A percentile compares a stretch with the other conserved stretches of the same genome.
Conservation (phyloP, 2,113 vertebrate species). For the Ceratotherium simum region DNA sequence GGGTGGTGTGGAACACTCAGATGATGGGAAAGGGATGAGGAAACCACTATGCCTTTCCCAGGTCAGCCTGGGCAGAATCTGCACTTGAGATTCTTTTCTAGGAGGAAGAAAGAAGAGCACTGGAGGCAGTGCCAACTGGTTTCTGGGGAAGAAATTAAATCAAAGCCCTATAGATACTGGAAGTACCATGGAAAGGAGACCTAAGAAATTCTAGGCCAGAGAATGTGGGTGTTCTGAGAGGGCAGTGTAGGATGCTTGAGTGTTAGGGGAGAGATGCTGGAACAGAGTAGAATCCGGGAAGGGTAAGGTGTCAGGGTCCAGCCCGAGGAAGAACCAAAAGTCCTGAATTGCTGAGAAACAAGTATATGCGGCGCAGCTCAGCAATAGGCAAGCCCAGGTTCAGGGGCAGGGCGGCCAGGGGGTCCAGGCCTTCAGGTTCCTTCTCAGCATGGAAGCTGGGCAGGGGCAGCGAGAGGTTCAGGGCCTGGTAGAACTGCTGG, state of each 20-base stretch:
- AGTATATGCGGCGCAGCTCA: neutral
- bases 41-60: neutral
- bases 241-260: neutral
- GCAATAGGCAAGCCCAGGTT: conserved; percentile 51
- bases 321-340: conserved; percentile 59
- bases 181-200: neutral
- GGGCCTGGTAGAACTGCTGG: conserved; percentile 1
- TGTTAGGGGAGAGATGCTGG: neutral
- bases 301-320: neutral
- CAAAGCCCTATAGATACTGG: neutral
- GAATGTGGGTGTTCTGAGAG: neutral
- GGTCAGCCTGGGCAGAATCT: neutral
- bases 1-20: neutral
- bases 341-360: conserved; percentile 58
- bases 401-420: neutral
- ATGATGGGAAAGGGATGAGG: neutral
- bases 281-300: neutral
- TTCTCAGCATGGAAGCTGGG: neutral
- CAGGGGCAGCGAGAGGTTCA: conserved; percentile 55
- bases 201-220: neutral
- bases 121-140: neutral
- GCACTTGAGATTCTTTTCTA: neutral
- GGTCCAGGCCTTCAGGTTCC: neutral
- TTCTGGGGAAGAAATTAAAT: neutral
- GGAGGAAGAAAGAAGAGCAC: neutral